Evolutionary conservation across 2,113 vertebrate genomes (phyloP), one percentile per base, ranked within the genome.

Genomic region (Oostethus manadensis): DNA sequence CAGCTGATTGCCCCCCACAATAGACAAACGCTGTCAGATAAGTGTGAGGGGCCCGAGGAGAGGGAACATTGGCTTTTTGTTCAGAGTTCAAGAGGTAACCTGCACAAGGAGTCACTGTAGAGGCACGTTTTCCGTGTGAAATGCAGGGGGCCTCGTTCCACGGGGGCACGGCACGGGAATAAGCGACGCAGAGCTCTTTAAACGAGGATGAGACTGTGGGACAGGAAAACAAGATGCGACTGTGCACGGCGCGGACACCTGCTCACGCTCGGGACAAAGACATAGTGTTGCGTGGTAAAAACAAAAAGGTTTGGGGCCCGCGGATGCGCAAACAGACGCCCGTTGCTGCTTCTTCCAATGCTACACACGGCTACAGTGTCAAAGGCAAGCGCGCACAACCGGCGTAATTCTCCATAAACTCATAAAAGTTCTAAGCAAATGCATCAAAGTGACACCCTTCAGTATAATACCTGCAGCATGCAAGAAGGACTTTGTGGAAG

Each of bases 381-480:
- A 51, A 18, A 51, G 53, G 68, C 60, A 68, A 20, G 33, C n/a
- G 48, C 49, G 78, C 69, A 71, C 71, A 78, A 63, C 70, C 75
- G 71, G 76, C 35, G 58, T 65, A 78, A 62, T 68, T 76, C 70
- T 70, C 58, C 53, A 63, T 15, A 44, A 54, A 63, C 58, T 57
- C 62, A 79, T 68, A 66, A 68, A 86, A 62, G 16, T 14, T 23
- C 68, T 55, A 79, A 76, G 78, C 56, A 72, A 67, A 65, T 73
- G 43, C 53, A 70, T 86, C 73, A 81, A 66, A 83, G 76, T 75
- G 71, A 77, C 70, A 79, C 40, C 64, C 33, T 49, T 53, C 54
- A 51, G 51, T n/a, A 18, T 58, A 47, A 60, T 73, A 18, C 71
- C 68, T 71, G 69, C 75, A 62, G 64, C 33, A 71, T 74, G 18